Evolutionary conservation across 2,113 vertebrate species (phyloP), one percentile per base, ranked within the genome.

Genomic region (Halichoerus grypus): DNA sequence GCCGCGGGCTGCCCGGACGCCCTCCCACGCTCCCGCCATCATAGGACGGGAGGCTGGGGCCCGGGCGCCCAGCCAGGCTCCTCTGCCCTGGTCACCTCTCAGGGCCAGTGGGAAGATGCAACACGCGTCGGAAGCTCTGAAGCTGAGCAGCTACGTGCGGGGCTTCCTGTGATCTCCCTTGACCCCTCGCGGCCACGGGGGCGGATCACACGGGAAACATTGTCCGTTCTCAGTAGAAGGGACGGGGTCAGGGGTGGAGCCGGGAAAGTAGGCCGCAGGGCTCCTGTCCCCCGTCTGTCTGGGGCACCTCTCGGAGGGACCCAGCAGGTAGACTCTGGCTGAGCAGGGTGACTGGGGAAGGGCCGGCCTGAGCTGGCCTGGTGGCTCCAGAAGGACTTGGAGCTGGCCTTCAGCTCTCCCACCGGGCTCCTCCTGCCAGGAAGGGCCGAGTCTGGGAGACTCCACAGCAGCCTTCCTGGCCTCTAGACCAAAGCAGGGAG

Each of bases 311-410:
- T 22, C 8, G 10, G 28, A n/a, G 7, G 36, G 7, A 18, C 33
- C 22, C 19, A 11, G 24, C 0, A 22, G 57, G 53, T 39, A 16
- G 4, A 4, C 36, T 42, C 19, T 0, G 0, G 33, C 11, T 1
- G 3, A 83, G n/a, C 0, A 21, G 33, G 46, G 6, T 0, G 1
- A 1, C 7, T 1, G 1, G 28, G 55, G 42, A 39, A 39, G 19
- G n/a, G 65, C 10, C 24, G 16, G 26, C 6, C 4, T 11, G 36
- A 49, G 42, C 18, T 16, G 28, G 51, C 9, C 24, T 1, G 2
- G 39, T 42, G 61, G 55, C 21, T 67, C 31, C 11, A 7, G 21
- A 77, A 59, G 33, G 51, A 79, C 18, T 36, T 10, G 26, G 42
- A 15, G n/a, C 4, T 15, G 72, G 46, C 13, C 33, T 49, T 39